These are phyloP conservation scores for Nomada fucata DNA, from an alignment of 2,888 invertebrate genomes.

Conservation along the genomic window DNA sequence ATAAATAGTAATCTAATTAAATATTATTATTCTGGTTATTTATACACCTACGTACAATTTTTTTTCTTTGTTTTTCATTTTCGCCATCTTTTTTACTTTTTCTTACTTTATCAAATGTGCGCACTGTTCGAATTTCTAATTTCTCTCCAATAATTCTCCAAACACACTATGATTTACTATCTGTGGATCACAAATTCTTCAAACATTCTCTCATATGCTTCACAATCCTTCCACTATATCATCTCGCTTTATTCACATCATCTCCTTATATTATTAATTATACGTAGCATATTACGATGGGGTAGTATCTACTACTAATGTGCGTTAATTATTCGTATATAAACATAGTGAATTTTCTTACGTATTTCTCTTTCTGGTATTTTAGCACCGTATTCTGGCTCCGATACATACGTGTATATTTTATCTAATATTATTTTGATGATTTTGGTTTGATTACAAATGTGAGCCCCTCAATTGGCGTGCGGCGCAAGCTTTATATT, in stretches of 20 bases:
- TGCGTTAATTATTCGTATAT: constrained; percentile 28
- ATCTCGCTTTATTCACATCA: constrained; percentile 33
- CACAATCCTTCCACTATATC: constrained; percentile 38
- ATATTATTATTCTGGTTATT: constrained; percentile 31
- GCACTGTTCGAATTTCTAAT: constrained; percentile 44
- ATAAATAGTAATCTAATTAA: constrained; percentile 19
- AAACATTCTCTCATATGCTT: constrained; percentile 49
- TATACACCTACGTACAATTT: constrained; percentile 48
- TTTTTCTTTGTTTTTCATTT: constrained; percentile 12
- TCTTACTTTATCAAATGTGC: constrained; percentile 45
- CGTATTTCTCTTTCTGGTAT: constrained; percentile 49
- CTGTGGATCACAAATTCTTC: constrained; percentile 45
- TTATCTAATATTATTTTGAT: constrained; percentile 12
- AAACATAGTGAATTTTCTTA: constrained; percentile 28
- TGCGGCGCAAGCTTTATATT: too few species aligned
- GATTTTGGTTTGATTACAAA: constrained; percentile 20
- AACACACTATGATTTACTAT: constrained; percentile 31
- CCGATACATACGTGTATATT: constrained; percentile 18
- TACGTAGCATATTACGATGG: constrained; percentile 9
- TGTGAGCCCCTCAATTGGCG: background rate
- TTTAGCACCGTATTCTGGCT: constrained; percentile 36
- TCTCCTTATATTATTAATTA: constrained; percentile 23
- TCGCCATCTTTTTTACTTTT: constrained; percentile 9
- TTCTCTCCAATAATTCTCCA: constrained; percentile 19
- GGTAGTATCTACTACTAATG: constrained; percentile 31